These are phyloP conservation scores for Cryptus armator DNA, from an alignment of 2,888 invertebrate species.

Conservation along the genomic window DNA sequence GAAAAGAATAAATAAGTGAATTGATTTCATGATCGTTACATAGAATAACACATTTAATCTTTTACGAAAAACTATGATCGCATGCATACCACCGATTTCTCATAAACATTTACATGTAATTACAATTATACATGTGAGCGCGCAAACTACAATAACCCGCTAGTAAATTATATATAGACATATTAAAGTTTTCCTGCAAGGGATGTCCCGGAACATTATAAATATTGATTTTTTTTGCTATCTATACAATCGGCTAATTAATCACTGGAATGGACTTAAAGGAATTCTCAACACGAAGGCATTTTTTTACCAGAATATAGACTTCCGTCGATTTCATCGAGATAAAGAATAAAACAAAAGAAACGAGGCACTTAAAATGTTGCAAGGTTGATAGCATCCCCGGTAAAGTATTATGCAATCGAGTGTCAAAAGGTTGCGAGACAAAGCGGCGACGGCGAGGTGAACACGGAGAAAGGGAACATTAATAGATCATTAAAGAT, in stretches of 20 bases:
- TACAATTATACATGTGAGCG: no score
- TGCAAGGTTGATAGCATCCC: neutral
- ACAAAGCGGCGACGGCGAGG: constrained; percentile 10
- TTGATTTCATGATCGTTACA: no score
- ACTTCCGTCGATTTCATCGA: neutral
- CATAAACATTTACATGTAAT: no score
- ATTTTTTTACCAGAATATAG: neutral
- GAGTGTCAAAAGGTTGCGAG: constrained; percentile 7
- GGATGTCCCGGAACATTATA: no score
- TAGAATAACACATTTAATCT: no score
- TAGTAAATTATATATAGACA: no score
- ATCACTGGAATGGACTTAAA: no score
- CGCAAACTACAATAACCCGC: no score
- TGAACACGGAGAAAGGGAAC: neutral
- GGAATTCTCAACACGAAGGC: neutral
- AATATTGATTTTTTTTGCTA: neutral
- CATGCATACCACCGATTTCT: no score
- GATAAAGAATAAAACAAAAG: neutral
- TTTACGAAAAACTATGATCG: no score
- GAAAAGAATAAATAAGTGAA: no score
- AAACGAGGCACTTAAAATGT: neutral
- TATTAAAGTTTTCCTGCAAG: no score
- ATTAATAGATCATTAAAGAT: neutral
- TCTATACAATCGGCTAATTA: neutral
- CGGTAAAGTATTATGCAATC: constrained; percentile 10